phyloP scores from a whole-genome alignment of 2,888 invertebrate species.

The Neoascia interrupta region DNA sequence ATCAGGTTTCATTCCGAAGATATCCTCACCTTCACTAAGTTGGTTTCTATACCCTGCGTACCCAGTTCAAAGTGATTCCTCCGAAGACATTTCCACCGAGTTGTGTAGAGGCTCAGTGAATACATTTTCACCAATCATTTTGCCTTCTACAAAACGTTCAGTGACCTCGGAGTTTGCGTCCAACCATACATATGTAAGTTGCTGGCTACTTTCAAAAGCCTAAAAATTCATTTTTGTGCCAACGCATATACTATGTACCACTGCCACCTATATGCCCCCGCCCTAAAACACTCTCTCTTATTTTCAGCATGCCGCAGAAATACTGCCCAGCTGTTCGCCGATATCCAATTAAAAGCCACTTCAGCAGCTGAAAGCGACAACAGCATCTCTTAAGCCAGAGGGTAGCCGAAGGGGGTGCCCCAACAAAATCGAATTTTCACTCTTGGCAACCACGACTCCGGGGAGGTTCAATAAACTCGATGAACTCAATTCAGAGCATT shows the following conservation, averaged over 20 bases:
- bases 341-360: constrained; percentile 56
- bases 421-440: constrained; percentile 62
- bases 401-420: constrained; percentile 1
- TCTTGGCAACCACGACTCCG: constrained; percentile 48
- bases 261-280: constrained; percentile 14
- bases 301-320: too few species aligned
- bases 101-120: background rate
- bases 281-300: constrained; percentile 31
- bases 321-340: constrained; percentile 52
- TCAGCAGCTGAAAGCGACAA: constrained; percentile 49
- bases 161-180: constrained; percentile 58
- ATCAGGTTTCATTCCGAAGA: constrained; percentile 48
- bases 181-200: constrained; percentile 25
- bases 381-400: constrained; percentile 40
- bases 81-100: background rate
- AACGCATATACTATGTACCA: constrained; percentile 33
- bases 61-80: constrained; percentile 25
- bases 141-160: constrained; percentile 51
- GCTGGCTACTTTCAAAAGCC: constrained; percentile 59
- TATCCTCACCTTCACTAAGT: constrained; percentile 59
- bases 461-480: constrained; percentile 63
- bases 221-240: constrained; percentile 51
- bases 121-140: constrained; percentile 49
- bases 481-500: constrained; percentile 66
- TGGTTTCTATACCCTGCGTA: constrained; percentile 41